Conservation (phyloP, 1,140 invertebrate species). For the Lepidurus apus region DNA sequence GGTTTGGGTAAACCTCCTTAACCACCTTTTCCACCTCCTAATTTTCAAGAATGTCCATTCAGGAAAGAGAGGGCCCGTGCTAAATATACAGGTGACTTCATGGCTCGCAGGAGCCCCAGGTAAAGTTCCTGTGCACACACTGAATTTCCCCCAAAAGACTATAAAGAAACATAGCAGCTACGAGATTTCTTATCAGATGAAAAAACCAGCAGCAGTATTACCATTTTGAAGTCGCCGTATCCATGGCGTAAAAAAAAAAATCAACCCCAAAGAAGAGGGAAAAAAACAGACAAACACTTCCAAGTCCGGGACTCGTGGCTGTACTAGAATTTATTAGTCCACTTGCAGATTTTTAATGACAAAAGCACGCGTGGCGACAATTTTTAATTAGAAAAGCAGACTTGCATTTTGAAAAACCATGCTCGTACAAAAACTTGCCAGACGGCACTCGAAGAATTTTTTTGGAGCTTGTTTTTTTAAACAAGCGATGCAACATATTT, state of each 20-base stretch:
- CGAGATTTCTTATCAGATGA: background rate
- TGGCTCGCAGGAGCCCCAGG: background rate
- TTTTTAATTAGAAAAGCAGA: constrained; percentile 6
- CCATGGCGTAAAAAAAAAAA: background rate
- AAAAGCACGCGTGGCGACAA: background rate
- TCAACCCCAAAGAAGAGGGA: background rate
- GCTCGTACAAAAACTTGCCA: background rate
- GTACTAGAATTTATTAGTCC: background rate
- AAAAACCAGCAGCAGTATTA: background rate
- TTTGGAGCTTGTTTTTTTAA: background rate
- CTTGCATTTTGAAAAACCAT: background rate
- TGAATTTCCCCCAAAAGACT: background rate
- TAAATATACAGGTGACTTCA: constrained; percentile 19
- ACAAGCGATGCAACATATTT: background rate
- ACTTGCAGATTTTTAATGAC: background rate
- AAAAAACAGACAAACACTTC: background rate
- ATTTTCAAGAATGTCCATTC: constrained; percentile 3
- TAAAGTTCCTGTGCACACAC: background rate
- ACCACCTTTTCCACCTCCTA: constrained; percentile 10
- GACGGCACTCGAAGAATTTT: background rate
- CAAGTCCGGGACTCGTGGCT: background rate
- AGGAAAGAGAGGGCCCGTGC: constrained; percentile 13
- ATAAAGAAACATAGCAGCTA: background rate
- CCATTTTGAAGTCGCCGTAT: too few species aligned
- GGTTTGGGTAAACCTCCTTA: background rate